Evolutionary conservation across 2,888 invertebrate species (phyloP), one percentile per base, ranked within the genome.

Genomic region (Hyalella azteca): DNA sequence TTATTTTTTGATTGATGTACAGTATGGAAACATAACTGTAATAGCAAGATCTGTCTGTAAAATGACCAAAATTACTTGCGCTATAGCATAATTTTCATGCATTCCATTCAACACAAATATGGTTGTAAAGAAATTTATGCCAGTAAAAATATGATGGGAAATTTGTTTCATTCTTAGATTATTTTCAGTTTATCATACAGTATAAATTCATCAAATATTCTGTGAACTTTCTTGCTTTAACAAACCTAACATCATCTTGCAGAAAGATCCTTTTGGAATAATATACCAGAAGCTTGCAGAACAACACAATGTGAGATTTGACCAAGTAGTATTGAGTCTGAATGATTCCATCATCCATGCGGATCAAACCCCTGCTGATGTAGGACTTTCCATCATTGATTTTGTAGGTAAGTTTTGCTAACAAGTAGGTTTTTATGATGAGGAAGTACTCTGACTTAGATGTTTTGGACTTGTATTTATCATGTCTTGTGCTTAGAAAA

Each of bases 231-330:
- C 13, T 11, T 26, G 29, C 22, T 59, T 29, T 11, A 26, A 13
- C 13, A 59, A n/a, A 19, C 11, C 22, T 75, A 22, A 9, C 29
- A 26, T 60, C 19, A 5, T 32, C 22, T 76, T 76, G 22, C 77
- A 77, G 77, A n/a, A 40, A n/a, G 54, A 77, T 26, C 36, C 36
- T 11, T 77, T 77, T 59, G 50, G 54, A 9, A 59, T 54, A 41
- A 22, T 77, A 15, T 77, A 77, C 77, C 77, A 59, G 26, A 36
- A 45, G 36, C 29, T 77, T 0, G 50, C 39, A 4, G 77, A 77
- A 39, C 39, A 40, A 59, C 77, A 77, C 41, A 39, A 39, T 15
- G 77, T 77, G 39, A 54, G 54, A 15, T 59, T 59, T 39, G 36
- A 50, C 54, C 41, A 45, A 19, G 54, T 77, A 11, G 36, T 77